Evolutionary conservation across 2,888 invertebrate species (phyloP).

Genomic region (Lobophora halterata): DNA sequence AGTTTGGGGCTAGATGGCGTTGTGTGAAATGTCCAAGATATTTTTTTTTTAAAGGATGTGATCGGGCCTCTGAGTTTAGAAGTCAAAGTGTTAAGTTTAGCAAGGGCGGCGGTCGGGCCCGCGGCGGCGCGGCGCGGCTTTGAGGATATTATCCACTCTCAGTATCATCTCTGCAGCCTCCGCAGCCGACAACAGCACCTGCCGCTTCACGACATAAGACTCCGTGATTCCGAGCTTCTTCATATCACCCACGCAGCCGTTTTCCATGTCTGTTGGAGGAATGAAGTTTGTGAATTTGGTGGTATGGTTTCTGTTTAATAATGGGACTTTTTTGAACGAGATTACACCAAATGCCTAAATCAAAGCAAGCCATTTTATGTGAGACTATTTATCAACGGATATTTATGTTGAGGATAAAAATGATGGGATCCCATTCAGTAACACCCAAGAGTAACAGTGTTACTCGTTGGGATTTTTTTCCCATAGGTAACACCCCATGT

Average conservation of each 20-base stretch:
- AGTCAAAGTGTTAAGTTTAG: constrained; percentile 58
- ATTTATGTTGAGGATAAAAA: too few species aligned
- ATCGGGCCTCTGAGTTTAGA: constrained; percentile 3
- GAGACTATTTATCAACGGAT: too few species aligned
- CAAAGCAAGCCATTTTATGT: too few species aligned
- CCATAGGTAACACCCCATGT: too few species aligned
- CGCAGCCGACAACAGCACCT: constrained; percentile 95
- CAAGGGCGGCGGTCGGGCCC: constrained; percentile 92
- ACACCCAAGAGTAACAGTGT: too few species aligned
- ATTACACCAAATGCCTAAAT: too few species aligned
- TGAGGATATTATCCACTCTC: constrained; percentile 98
- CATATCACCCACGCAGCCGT: constrained; percentile 94
- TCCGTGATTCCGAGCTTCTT: constrained; percentile 95
- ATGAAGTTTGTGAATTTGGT: background rate
- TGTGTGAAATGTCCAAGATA: too few species aligned
- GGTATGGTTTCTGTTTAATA: too few species aligned
- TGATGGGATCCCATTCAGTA: too few species aligned
- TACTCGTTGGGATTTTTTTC: too few species aligned
- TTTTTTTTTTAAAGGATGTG: background rate
- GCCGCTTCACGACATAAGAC: constrained; percentile 97
- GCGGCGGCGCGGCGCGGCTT: constrained; percentile 93
- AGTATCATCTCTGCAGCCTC: constrained; percentile 99
- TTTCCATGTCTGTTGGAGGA: constrained; percentile 87
- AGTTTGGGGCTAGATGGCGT: too few species aligned
- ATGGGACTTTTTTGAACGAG: too few species aligned